Evolutionary conservation across 2,113 vertebrate species (phyloP), one percentile per base, ranked within the genome.

Genomic region (Tautogolabrus adspersus): DNA sequence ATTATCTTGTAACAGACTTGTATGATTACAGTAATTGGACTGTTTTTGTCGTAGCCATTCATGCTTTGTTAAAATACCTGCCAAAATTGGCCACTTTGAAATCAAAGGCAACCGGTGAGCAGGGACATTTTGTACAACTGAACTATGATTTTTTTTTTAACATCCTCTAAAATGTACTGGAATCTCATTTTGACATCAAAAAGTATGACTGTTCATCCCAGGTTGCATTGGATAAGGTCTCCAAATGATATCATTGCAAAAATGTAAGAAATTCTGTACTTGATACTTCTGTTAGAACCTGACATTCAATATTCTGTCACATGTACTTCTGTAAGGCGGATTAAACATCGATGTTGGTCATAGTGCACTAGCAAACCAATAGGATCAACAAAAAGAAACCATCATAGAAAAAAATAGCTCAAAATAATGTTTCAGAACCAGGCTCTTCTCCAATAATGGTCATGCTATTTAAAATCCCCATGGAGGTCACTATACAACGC

Each of bases 1-100:
- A 56, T 79, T 77, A 82, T 72, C 37, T 73, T 34, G 3, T 49
- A 52, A 76, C 58, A 63, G 58, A 51, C 54, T 47, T 54, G 58
- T 8, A 12, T n/a, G 30, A 34, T 34, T 34, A 34, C 30, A 58
- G 15, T 26, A 23, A 34, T 40, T 8, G 5, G 18, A 8, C 16
- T 6, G 16, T 59, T 19, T 40, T 49, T 51, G n/a, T 68, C 30
- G 64, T 62, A n/a, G 34, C 12, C 11, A 68, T 42, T 42, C 62
- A 60, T 46, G 22, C 49, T 16, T 19, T 64, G 23, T 30, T 37
- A 3, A 42, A 47, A 10, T 30, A 63, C 6, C 8, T 51, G 40
- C 6, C 12, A 34, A 60, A 38, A 57, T 8, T 57, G 22, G 40
- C 40, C 52, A 51, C 21, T 56, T 34, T 42, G 55, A 40, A 13